Evolutionary conservation across 1,140 invertebrate species (phyloP).

Genomic region (Cydia fagiglandana): DNA sequence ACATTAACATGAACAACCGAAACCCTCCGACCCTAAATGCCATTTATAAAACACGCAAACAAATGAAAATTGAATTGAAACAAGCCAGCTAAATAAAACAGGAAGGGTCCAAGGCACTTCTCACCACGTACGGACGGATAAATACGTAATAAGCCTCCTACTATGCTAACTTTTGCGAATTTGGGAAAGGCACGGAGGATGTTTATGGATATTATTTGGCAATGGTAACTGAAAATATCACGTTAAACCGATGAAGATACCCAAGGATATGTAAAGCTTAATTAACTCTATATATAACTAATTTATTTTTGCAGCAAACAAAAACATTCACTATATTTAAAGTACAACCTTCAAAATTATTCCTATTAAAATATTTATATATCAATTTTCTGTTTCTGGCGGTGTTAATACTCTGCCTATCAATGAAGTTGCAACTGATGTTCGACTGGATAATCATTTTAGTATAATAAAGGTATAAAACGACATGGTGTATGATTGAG

Average conservation of each 20-base stretch:
- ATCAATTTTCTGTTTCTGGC: too few relatives aligned
- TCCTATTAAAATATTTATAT: too few relatives aligned
- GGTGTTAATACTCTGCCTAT: too few relatives aligned
- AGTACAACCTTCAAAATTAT: too few relatives aligned
- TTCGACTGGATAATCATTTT: too few relatives aligned
- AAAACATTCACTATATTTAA: too few relatives aligned
- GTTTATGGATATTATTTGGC: background rate
- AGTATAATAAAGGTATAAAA: background rate
- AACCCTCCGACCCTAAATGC: conserved; percentile 3
- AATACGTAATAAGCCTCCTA: conserved; percentile 28
- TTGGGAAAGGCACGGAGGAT: background rate
- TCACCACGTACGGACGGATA: conserved; percentile 14
- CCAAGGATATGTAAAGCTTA: too few relatives aligned
- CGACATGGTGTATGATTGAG: background rate
- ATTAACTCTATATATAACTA: too few relatives aligned
- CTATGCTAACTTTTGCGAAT: conserved; percentile 12
- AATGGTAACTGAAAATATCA: background rate
- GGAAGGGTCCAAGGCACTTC: conserved; percentile 11
- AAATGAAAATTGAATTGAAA: conserved; percentile 31
- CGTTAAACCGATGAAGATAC: too few relatives aligned
- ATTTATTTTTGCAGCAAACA: too few relatives aligned
- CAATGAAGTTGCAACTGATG: too few relatives aligned
- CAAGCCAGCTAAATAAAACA: conserved; percentile 29
- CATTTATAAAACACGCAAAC: conserved; percentile 28
- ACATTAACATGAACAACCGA: conserved; percentile 13